Conservation (phyloP, 2,113 vertebrate genomes). For the Mastomys natalensis region DNA sequence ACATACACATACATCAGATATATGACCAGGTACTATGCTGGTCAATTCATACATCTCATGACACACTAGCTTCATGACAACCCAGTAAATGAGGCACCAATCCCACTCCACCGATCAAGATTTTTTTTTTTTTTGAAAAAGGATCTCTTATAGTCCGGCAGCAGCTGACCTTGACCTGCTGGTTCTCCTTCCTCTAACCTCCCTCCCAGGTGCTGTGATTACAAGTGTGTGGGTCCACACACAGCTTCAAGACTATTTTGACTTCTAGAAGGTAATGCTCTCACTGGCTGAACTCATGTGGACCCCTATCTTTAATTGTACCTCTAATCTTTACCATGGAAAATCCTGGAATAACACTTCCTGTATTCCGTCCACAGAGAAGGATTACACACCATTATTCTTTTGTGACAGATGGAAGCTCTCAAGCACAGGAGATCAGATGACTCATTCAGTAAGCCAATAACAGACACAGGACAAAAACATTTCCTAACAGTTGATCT, state of each 20-base stretch:
- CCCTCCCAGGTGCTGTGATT: neutral
- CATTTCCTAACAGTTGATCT: neutral
- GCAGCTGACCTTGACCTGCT: neutral
- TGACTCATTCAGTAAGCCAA: slow-evolving; percentile 29
- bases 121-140: neutral
- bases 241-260: neutral
- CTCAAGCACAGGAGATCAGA: neutral
- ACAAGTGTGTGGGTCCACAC: neutral
- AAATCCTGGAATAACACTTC: neutral
- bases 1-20: neutral
- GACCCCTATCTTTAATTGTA: neutral
- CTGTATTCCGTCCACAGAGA: neutral
- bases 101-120: neutral
- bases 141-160: neutral
- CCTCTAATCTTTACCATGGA: neutral
- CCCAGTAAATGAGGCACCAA: neutral
- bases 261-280: neutral
- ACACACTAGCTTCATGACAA: neutral
- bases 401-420: neutral
- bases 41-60: neutral
- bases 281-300: neutral
- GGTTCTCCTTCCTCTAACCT: too few species aligned
- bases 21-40: neutral
- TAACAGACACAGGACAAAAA: slow-evolving; percentile 13
- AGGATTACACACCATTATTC: neutral